These are phyloP conservation scores for Brachyhypopomus occidentalis DNA, from an alignment of 2,113 vertebrate genomes.

Conservation along the genomic window DNA sequence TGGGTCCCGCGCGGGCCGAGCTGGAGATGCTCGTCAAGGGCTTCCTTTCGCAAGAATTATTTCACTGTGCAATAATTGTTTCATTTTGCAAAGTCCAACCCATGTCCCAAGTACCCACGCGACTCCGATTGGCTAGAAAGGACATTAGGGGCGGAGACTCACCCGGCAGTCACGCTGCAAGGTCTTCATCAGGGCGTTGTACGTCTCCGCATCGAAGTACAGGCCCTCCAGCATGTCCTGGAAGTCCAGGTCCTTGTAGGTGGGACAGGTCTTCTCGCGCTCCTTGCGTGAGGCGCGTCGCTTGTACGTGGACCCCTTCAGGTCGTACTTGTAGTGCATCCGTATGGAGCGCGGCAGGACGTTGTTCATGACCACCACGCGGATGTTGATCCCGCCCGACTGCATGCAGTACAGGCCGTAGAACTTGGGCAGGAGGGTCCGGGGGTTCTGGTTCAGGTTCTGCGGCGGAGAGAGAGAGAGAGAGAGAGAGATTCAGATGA, in stretches of 20 bases:
- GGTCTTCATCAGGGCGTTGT: slow-evolving; percentile 94
- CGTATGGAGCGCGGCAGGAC: slow-evolving; percentile 75
- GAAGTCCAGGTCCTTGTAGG: slow-evolving; percentile 80
- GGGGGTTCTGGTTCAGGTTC: slow-evolving; percentile 80
- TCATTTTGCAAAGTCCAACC: too few relatives aligned
- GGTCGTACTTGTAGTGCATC: slow-evolving; percentile 80
- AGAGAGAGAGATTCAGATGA: slow-evolving; percentile 17
- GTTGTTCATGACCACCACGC: slow-evolving; percentile 80
- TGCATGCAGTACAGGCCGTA: slow-evolving; percentile 79
- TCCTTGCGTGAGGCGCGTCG: slow-evolving; percentile 76
- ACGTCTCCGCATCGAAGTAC: slow-evolving; percentile 90
- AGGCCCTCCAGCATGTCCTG: slow-evolving; percentile 94
- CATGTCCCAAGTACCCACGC: too few relatives aligned
- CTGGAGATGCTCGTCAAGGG: background rate
- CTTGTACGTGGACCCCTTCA: slow-evolving; percentile 79
- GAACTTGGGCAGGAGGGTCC: slow-evolving; percentile 77
- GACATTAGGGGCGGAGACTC: slow-evolving; percentile 59
- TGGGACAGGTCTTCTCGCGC: slow-evolving; percentile 72
- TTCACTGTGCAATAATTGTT: background rate
- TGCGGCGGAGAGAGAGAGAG: slow-evolving; percentile 49
- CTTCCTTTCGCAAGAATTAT: background rate
- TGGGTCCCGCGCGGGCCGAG: background rate
- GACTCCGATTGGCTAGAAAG: too few relatives aligned
- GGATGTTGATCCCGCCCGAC: slow-evolving; percentile 78
- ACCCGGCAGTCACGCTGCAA: slow-evolving; percentile 94